Evolutionary conservation across 1,140 invertebrate species (phyloP), one percentile per base, ranked within the genome.

Genomic region (Drosophila willistoni): DNA sequence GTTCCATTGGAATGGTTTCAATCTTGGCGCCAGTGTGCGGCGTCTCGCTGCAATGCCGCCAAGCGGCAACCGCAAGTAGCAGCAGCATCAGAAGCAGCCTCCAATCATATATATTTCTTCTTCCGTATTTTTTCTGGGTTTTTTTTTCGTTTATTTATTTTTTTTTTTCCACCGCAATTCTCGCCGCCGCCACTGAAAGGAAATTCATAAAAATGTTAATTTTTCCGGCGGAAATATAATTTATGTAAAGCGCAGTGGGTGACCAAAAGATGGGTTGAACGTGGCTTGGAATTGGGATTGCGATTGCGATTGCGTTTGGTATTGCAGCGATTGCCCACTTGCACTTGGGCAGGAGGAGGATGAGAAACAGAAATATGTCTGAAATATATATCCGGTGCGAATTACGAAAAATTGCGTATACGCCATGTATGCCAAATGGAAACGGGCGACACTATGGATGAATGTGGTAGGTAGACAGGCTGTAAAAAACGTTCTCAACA

Each of bases 171-270:
- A 80, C 44, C 44, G 44, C 84, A 89, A 89, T 84, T 77, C 84
- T 69, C 77, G 81, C 64, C 74, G 81, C 64, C 74, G 44, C 44
- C 71, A 74, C 73, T 89, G 85, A 89, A 89, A 89, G 84, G 84
- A 89, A 89, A 89, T 89, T 89, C 84, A 89, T 89, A 89, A 89
- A 89, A 89, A 89, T 89, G 84, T 89, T 89, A 89, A 89, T 89
- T 89, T 89, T 89, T 89, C 84, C 84, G 84, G 71, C 84, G 84
- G 84, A 89, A 89, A 89, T 89, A 89, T 89, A 89, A 89, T 89
- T 89, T 89, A 89, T 89, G 84, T 89, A 89, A 89, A 89, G 80
- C 84, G 85, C 82, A 85, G 83, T 73, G 84, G 85, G 84, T 82
- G 76, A 87, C 74, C 74, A n/a, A 65, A 67, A 73, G 65, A 78